Percentiles rank a stretch among this genome's conserved stretches.
Conservation (phyloP, 2,797 vertebrate species). For the Coregonus suidteri region DNA sequence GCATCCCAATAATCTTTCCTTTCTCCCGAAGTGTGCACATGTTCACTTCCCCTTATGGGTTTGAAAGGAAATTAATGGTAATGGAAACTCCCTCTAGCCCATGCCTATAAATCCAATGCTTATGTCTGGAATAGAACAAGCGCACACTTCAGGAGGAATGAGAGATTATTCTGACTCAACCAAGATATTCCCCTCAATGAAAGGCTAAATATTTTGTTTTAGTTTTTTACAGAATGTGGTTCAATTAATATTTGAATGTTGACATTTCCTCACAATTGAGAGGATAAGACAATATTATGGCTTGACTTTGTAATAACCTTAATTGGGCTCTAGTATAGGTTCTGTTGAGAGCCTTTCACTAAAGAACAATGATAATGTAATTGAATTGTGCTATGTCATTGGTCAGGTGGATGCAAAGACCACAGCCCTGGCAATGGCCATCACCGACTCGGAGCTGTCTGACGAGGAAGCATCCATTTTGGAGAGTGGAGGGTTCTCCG, state of each 20-base stretch:
- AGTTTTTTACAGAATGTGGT: background rate
- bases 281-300: background rate
- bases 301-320: background rate
- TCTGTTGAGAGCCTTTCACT: background rate
- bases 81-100: background rate
- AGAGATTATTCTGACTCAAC: background rate
- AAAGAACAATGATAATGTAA: background rate
- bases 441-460: constrained; percentile 96
- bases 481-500: constrained; percentile 96
- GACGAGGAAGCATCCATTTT: constrained; percentile 97
- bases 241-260: background rate
- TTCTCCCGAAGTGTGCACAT: background rate
- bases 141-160: background rate
- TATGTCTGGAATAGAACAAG: background rate
- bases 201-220: background rate
- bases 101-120: background rate
- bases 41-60: background rate
- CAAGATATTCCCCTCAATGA: background rate
- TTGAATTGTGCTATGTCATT: background rate
- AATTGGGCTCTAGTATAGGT: background rate
- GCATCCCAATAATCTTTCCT: background rate
- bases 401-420: constrained; percentile 94
- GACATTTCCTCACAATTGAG: background rate
- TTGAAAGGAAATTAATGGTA: background rate
- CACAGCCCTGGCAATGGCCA: constrained; percentile 94